Conservation (phyloP, 2,113 vertebrate species). For the Gavialis gangeticus region DNA sequence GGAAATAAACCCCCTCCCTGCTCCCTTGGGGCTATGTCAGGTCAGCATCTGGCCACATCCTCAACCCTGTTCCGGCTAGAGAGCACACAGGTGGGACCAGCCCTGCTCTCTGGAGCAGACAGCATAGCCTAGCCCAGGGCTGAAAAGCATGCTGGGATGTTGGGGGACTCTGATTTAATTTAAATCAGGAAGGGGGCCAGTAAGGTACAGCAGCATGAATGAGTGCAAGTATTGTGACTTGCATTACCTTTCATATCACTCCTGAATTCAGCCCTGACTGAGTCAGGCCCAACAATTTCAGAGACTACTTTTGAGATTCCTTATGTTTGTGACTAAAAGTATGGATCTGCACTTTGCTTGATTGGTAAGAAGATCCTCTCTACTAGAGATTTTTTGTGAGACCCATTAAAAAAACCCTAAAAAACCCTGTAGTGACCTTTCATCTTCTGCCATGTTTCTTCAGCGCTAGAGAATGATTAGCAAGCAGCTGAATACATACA, state of each 20-base stretch:
- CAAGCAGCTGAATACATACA: background rate
- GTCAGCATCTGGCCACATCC: too few relatives aligned
- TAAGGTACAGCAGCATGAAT: background rate
- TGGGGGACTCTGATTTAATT: too few relatives aligned
- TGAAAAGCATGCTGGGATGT: too few relatives aligned
- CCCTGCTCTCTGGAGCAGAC: too few relatives aligned
- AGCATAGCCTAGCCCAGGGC: too few relatives aligned
- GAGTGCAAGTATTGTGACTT: background rate
- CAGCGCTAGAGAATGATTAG: background rate
- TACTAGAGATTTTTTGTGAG: background rate
- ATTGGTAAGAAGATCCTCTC: background rate
- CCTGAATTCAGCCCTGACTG: background rate
- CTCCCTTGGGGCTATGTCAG: too few relatives aligned
- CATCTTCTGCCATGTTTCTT: background rate
- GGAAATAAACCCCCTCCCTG: too few relatives aligned
- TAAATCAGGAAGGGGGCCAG: too few relatives aligned
- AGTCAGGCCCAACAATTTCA: background rate
- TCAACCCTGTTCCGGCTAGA: too few relatives aligned
- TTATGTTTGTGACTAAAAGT: background rate
- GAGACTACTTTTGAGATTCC: background rate
- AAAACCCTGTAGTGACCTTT: background rate
- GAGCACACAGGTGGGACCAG: too few relatives aligned
- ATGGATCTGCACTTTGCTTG: background rate
- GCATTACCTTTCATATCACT: background rate
- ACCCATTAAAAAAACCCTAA: background rate